Evolutionary conservation across 2,888 invertebrate species (phyloP).

Genomic region (Bellardia pandia): DNA sequence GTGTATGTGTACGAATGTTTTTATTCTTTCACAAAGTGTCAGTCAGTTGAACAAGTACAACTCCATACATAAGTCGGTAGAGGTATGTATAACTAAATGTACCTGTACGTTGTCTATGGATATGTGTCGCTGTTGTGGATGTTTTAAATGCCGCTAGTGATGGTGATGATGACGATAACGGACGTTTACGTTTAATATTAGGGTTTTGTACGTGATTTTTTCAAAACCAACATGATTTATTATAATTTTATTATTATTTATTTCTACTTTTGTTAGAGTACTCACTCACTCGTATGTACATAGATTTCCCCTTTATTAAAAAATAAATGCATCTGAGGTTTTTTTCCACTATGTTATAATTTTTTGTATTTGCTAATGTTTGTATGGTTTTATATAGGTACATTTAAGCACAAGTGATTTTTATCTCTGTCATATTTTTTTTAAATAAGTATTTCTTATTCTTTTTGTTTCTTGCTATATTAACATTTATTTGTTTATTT

Average conservation of each 20-base stretch:
- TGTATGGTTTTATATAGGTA: background rate
- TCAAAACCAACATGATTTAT: conserved; percentile 68
- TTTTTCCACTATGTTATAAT: no score
- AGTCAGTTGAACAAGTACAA: conserved; percentile 35
- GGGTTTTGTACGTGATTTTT: conserved; percentile 69
- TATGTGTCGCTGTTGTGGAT: conserved; percentile 19
- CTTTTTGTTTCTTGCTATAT: conserved; percentile 16
- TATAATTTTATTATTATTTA: conserved; percentile 56
- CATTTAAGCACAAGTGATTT: conserved; percentile 21
- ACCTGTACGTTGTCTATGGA: background rate
- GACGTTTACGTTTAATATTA: conserved; percentile 52
- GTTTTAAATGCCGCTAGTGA: conserved; percentile 55
- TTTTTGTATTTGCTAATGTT: no score
- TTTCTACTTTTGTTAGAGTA: conserved; percentile 44
- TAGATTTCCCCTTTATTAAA: conserved; percentile 36
- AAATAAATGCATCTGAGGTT: conserved; percentile 25
- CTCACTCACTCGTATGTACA: background rate
- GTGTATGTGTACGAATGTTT: conserved; percentile 51
- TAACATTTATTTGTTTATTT: conserved; percentile 44
- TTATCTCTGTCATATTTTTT: conserved; percentile 22
- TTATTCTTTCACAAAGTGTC: conserved; percentile 47
- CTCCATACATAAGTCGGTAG: background rate
- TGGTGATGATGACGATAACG: conserved; percentile 36
- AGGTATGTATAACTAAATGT: conserved; percentile 6
- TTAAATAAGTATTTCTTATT: conserved; percentile 2